phyloP scores from a whole-genome alignment of 2,797 vertebrate species.

The Garrulus glandarius region DNA sequence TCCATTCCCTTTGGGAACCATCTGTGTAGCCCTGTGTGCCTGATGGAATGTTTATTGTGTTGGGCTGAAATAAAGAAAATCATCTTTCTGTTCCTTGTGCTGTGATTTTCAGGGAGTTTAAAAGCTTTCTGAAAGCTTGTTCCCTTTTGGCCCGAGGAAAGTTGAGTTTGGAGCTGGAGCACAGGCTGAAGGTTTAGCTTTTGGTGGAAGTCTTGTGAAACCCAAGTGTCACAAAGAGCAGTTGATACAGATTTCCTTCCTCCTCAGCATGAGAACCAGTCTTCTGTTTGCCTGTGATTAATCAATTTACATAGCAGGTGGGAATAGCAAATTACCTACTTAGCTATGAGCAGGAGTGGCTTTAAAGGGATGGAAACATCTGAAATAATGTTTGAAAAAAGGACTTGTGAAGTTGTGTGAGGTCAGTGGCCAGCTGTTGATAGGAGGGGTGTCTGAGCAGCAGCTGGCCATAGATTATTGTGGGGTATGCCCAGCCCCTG shows the following conservation, averaged over 20 bases:
- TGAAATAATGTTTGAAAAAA: not conserved
- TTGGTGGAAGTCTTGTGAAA: not conserved
- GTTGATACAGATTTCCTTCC: not conserved
- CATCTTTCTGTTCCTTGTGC: not conserved
- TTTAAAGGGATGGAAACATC: not conserved
- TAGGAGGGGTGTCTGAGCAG: not conserved
- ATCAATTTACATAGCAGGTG: conserved; percentile 8
- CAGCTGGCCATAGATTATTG: not conserved
- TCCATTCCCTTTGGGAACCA: not conserved
- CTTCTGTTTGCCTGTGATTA: conserved; percentile 6
- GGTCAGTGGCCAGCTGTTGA: not conserved
- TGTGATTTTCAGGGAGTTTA: not conserved
- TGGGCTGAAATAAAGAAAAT: not conserved
- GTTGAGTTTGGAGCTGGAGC: not conserved
- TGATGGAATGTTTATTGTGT: not conserved
- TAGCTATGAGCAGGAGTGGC: not conserved
- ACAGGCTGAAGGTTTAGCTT: not conserved
- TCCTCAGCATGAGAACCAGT: not conserved
- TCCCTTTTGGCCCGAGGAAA: not conserved
- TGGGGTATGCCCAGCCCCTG: too few species aligned
- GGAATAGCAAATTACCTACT: not conserved
- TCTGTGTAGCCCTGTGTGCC: not conserved
- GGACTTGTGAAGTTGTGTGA: not conserved
- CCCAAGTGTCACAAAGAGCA: not conserved
- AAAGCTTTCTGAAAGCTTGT: not conserved